A percentile compares a stretch with the other conserved stretches of the same genome.
Evolutionary conservation across 2,797 vertebrate genomes (phyloP).

Genomic region (Florisuga fusca): DNA sequence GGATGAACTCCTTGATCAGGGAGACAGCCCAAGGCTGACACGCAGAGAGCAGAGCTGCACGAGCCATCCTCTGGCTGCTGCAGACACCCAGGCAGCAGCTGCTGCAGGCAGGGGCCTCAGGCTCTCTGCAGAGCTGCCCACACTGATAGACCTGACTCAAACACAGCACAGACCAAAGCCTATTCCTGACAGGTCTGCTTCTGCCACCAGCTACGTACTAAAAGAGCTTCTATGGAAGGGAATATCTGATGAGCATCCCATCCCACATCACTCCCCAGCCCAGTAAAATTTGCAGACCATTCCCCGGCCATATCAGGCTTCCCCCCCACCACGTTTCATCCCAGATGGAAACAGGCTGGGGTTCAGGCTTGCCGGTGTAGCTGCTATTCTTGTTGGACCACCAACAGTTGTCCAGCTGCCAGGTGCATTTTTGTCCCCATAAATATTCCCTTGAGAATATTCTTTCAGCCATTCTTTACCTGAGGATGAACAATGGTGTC

Average conservation of each 20-base stretch:
- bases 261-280: background rate
- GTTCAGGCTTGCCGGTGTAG: background rate
- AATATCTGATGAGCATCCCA: background rate
- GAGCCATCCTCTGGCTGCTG: background rate
- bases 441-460: background rate
- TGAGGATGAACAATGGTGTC: conserved; percentile 87
- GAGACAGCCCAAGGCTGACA: background rate
- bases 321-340: background rate
- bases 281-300: background rate
- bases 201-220: background rate
- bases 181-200: background rate
- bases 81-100: background rate
- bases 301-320: fast-evolving
- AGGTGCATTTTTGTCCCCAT: background rate
- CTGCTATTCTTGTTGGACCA: background rate
- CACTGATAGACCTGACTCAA: background rate
- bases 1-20: background rate
- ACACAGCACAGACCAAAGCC: background rate
- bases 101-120: background rate
- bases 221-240: background rate
- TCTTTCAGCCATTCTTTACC: conserved; percentile 72
- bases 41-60: background rate
- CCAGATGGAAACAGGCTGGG: background rate
- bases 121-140: background rate
- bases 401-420: background rate